Evolutionary conservation across 1,140 invertebrate genomes (phyloP), one percentile per base, ranked within the genome.

Genomic region (Drosophila grimshawi): DNA sequence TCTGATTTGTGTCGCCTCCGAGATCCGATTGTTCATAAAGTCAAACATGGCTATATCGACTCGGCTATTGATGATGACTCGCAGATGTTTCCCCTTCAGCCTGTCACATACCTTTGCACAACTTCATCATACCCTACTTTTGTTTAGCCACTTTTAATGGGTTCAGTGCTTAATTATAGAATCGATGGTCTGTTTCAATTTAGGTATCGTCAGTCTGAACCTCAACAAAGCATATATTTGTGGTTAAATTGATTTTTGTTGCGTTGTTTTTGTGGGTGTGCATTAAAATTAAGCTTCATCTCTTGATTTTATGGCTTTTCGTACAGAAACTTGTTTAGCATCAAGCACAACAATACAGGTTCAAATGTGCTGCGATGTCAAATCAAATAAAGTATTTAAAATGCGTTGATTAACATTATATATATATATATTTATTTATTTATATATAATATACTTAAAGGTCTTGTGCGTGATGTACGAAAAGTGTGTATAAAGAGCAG

Each of bases 321-420:
- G 43, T 60, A 4, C 43, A 30, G 10, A 7, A 46, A 60, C 57
- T 60, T 11, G 43, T 60, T 48, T 35, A 46, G 46, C 57, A 35
- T 8, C 43, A 33, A 43, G 39, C 39, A 43, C 39, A 41, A 39
- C 37, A 41, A 43, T 3, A n/a, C 10, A 43, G 2, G 57, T 48
- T 60, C 30, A 60, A 46, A 60, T 10, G 6, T 48, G 57, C 32
- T 7, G 43, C 43, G 43, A 60, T 60, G 30, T 48, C 7, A 60
- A 35, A 60, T 33, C 43, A 33, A 29, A 30, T 19, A 46, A 27
- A 46, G 19, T 7, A 27, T 46, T 46, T 27, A 4, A 19, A 1
- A 41, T 41, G n/a, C 19, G 30, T 45, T 45, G 8, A 35, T 48
- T 4, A 46, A 7, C 4, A 46, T 6, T 10, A 11, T 33, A 32